Base-by-base conservation (phyloP, 1,140 invertebrate genomes). In the Dreissena rostriformis region DNA sequence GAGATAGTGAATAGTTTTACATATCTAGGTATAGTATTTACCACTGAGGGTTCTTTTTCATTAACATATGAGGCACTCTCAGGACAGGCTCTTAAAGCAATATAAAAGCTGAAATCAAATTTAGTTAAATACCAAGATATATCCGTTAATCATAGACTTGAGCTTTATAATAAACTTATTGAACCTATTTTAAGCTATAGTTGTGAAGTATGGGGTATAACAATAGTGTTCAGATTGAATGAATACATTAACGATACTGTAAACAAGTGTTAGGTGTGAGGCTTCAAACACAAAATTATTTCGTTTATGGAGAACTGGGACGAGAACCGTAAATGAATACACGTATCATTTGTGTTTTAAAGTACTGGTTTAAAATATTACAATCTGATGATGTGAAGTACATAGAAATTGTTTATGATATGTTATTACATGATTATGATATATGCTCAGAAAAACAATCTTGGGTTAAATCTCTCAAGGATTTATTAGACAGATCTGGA, bases 1-100 rank as follows among this genome's bases (percentile, higher is more conserved):
- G n/a, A 22, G 17, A 29, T 63, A 63, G 61, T 61, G 17, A 55
- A 81, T 28, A 14, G 57, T 53, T 72, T 71, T 53, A 53, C 26
- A 26, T 82, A 82, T 66, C n/a, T 82, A 22, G 79, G 79, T 28
- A 29, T 81, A 28, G 28, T 83, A 10, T 83, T 83, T 68, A 55
- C 12, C n/a, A 53, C 28, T 61, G 71, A 29, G 6, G 53, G 79
- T 28, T 57, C 19, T 74, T 72, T 82, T 73, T n/a, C 8, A 57
- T n/a, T 22, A 29, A 61, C 29, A 28, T 55, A 28, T 4, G 49
- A 78, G 14, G 28, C 12, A 53, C 26, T 65, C 26, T 19, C 8
- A 11, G 22, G 29, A 49, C 22, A 63, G n/a, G 80, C 80, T 14
- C 6, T n/a, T 66, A 76, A 83, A 26, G 71, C 72, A 49, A 39